A percentile compares a stretch with the other conserved stretches of the same genome.
Conservation (phyloP, 2,113 vertebrate genomes). For the Notiomystis cincta region DNA sequence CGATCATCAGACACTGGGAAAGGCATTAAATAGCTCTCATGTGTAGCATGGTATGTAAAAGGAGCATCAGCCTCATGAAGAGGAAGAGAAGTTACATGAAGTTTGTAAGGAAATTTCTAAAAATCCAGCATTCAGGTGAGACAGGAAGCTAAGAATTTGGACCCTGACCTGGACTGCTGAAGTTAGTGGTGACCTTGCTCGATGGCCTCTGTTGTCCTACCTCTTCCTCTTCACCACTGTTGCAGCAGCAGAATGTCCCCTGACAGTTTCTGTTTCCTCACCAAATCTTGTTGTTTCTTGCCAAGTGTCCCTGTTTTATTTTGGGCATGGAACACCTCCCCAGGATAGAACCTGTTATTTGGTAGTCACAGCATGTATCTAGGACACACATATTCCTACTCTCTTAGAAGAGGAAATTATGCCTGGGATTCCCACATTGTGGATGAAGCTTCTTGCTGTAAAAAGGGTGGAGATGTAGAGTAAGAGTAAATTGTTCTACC, state of each 20-base stretch:
- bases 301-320: constrained; percentile 1
- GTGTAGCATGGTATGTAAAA: neutral
- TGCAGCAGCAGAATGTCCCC: neutral
- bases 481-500: neutral
- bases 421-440: neutral
- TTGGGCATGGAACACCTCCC: neutral
- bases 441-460: neutral
- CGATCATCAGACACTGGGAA: neutral
- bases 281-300: neutral
- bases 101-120: neutral
- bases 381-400: neutral
- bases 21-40: neutral
- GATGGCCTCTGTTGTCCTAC: fast-evolving
- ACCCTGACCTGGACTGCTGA: neutral
- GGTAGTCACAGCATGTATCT: neutral
- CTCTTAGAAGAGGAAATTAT: neutral
- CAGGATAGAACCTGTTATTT: neutral
- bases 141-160: neutral
- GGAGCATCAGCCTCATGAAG: neutral
- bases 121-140: neutral
- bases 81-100: neutral
- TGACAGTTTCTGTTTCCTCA: neutral
- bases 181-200: neutral
- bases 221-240: neutral
- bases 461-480: neutral